phyloP scores from a whole-genome alignment of 2,113 vertebrate genomes.

The Argyrosomus japonicus region DNA sequence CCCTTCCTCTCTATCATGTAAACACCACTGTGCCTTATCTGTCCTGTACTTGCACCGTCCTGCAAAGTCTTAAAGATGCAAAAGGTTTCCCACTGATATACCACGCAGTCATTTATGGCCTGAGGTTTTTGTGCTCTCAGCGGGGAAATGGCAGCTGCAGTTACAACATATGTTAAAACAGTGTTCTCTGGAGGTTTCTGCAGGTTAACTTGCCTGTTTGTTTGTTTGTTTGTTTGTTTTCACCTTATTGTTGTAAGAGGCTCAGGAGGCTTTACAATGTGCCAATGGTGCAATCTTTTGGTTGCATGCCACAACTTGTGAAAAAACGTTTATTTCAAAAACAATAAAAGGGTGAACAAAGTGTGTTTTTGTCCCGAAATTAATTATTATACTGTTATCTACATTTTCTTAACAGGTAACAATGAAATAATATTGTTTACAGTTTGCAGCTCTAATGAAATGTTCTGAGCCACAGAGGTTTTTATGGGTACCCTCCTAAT shows the following conservation, averaged over 20 bases:
- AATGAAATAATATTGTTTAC: too few species aligned
- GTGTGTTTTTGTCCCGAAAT: background rate
- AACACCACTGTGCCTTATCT: conserved; percentile 42
- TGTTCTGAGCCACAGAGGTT: background rate
- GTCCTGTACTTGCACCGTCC: background rate
- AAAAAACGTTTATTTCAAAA: background rate
- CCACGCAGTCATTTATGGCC: background rate
- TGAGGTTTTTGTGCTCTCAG: background rate
- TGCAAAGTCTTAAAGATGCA: background rate
- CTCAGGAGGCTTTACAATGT: background rate
- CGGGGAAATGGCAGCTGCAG: conserved; percentile 53
- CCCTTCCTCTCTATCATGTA: background rate
- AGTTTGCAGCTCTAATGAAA: background rate
- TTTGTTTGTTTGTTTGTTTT: background rate
- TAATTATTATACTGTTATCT: background rate
- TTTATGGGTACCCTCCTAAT: background rate
- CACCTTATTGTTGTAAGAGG: background rate
- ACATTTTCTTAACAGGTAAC: background rate
- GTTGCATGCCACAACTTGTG: too few species aligned
- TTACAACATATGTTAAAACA: conserved; percentile 31
- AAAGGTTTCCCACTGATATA: background rate
- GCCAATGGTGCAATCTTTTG: too few species aligned
- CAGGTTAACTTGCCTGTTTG: conserved; percentile 16
- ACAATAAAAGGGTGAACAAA: conserved; percentile 58
- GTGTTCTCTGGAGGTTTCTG: conserved; percentile 46